Base-by-base conservation (phyloP, 2,113 vertebrate species). In the Chionis minor region DNA sequence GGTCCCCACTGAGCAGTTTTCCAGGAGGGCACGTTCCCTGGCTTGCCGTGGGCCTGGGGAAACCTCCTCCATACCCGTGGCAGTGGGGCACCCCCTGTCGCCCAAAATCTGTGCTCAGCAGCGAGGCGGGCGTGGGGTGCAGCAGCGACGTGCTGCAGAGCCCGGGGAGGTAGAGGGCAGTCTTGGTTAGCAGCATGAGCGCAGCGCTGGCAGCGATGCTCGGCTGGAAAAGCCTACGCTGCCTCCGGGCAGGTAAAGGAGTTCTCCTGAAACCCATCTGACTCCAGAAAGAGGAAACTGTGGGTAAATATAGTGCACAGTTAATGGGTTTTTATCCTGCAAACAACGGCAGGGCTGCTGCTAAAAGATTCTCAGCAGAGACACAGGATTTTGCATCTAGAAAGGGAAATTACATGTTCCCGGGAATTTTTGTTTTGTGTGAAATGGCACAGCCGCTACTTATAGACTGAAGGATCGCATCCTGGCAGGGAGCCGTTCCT, bases 121-220 rank as follows among this genome's bases (percentile, higher is more conserved):
- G 49, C 0, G 1, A 27, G 4, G 15, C 70, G 23, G 66, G 35
- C 3, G 3, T 30, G 71, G 51, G 26, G 6, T 10, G 27, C 56
- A 81, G 62, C 42, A 38, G 40, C 1, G 7, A n/a, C 74, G 90
- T 58, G 58, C 77, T 91, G 86, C 73, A 38, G 51, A 51, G 51
- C 51, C 28, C 1, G 5, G 26, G 81, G 82, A 93, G 91, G 71
- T 56, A 97, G 96, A 95, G 94, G 94, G 93, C 96, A 92, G 63
- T 22, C 94, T 94, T 95, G 93, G 40, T 63, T 90, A 94, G 92
- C 5, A 78, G 42, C 86, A 40, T 33, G 0, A 0, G 18, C 19
- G 0, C 65, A 30, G 77, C 23, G 1, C n/a, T 12, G 8, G 24
- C 45, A 58, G 56, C 1, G 4, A 74, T 51, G 67, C 44, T 66